These are phyloP conservation scores for Vidua chalybeata DNA, from an alignment of 2,113 vertebrate species.

Conservation along the genomic window DNA sequence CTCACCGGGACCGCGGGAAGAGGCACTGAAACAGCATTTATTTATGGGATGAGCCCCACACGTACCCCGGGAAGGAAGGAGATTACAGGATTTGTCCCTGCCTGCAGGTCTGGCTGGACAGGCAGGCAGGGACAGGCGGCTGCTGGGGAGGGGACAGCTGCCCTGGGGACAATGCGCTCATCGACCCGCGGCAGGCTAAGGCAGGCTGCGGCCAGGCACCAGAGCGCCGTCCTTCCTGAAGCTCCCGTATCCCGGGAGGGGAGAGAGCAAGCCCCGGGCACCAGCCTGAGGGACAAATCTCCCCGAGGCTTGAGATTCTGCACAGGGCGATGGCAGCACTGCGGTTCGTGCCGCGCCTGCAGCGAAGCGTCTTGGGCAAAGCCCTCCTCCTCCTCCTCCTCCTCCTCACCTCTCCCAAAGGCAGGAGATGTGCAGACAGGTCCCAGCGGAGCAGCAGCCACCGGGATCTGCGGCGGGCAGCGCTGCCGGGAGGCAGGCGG, in stretches of 20 bases:
- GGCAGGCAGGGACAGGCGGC: background rate
- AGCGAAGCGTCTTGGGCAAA: background rate
- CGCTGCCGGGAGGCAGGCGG: background rate
- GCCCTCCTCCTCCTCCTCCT: background rate
- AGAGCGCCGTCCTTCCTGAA: background rate
- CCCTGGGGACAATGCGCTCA: background rate
- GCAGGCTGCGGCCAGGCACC: rapidly evolving
- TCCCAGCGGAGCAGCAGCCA: background rate
- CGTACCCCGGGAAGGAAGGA: rapidly evolving
- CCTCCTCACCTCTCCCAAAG: background rate
- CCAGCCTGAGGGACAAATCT: background rate
- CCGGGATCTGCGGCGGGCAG: rapidly evolving
- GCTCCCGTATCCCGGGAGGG: rapidly evolving
- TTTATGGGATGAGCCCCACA: background rate
- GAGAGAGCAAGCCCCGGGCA: background rate
- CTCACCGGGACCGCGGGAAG: rapidly evolving
- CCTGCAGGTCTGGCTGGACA: background rate
- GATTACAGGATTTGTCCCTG: background rate
- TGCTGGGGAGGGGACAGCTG: background rate
- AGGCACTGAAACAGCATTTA: background rate
- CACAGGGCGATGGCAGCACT: background rate
- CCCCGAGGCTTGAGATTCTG: background rate
- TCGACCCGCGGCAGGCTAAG: rapidly evolving
- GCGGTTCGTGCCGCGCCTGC: background rate
- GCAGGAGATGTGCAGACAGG: background rate